Evolutionary conservation across 2,888 invertebrate genomes (phyloP), one percentile per base, ranked within the genome.

Genomic region (Tenthredo distinguenda): DNA sequence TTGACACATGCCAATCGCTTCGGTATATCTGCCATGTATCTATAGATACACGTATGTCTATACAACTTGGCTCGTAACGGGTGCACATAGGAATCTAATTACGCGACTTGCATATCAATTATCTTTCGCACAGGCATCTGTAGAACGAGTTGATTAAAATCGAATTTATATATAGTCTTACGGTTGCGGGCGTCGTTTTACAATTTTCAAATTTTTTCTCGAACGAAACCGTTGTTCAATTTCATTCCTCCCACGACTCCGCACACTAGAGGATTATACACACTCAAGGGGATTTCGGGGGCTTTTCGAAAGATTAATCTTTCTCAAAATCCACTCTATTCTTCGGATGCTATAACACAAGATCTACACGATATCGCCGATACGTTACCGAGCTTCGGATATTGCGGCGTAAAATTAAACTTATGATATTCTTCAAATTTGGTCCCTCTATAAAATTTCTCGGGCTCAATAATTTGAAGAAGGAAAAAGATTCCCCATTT

Each of bases 31-130:
- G 34, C 18, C n/a, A 34, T 37, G 15, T 31, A 12, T 37, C 26
- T 72, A 72, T 34, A 37, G 72, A 37, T 37, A 10, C 7, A 40
- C 21, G 7, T 74, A 6, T 6, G 43, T 40, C n/a, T n/a, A 47
- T 12, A 5, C 1, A 15, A 77, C 31, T 55, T 18, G 34, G 15
- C 6, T 55, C n/a, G 55, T 62, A 79, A 79, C 58, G 58, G 81
- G 62, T 62, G 40, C 58, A 62, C n/a, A 15, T 18, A 40, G 81
- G 81, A 81, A 81, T 62, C 58, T 37, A 62, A 81, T 81, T 62
- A 81, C 62, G 81, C 62, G 81, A 62, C n/a, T 62, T 21, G 81
- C 12, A 21, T 81, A 31, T 58, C 40, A 34, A 81, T 81, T 81
- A 81, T 47, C n/a, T 55, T 31, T 34, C 76, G 26, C 50, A 21